A percentile compares a stretch with the other conserved stretches of the same genome.
Evolutionary conservation across 2,797 vertebrate genomes (phyloP).

Genomic region (Alcedo quadribrachys): DNA sequence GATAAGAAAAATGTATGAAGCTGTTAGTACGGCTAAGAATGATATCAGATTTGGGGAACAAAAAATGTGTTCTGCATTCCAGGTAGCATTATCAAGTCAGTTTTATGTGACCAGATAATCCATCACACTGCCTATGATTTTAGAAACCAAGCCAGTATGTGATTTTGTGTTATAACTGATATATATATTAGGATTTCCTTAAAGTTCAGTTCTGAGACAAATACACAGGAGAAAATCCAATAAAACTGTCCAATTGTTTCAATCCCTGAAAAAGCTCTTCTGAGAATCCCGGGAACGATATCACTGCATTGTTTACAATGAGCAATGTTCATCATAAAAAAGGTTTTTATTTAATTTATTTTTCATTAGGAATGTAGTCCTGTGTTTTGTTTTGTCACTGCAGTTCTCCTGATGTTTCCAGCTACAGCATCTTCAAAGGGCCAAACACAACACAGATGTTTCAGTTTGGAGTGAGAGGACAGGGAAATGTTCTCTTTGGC

Average conservation of each 20-base stretch:
- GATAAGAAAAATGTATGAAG: background rate
- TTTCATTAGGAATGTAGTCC: background rate
- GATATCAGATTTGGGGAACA: background rate
- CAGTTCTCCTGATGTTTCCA: constrained; percentile 27
- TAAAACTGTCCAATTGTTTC: background rate
- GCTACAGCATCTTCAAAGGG: constrained; percentile 32
- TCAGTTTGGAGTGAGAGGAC: background rate
- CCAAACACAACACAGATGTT: constrained; percentile 36
- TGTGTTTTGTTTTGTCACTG: constrained; percentile 41
- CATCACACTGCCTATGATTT: background rate
- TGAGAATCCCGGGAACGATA: background rate
- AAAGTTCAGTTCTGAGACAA: constrained; percentile 25
- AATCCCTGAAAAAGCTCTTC: constrained; percentile 9
- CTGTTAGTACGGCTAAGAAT: background rate
- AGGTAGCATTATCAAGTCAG: background rate
- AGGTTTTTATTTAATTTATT: constrained; percentile 3
- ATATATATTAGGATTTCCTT: background rate
- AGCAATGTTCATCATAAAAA: constrained; percentile 1
- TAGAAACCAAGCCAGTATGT: background rate
- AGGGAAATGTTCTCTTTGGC: constrained; percentile 12
- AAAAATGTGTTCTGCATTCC: background rate
- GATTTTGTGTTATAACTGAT: constrained; percentile 11
- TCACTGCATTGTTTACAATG: background rate
- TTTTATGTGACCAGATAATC: background rate
- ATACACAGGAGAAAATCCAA: background rate